These are phyloP conservation scores for Xylota segnis DNA, from an alignment of 2,888 invertebrate genomes.

Conservation along the genomic window DNA sequence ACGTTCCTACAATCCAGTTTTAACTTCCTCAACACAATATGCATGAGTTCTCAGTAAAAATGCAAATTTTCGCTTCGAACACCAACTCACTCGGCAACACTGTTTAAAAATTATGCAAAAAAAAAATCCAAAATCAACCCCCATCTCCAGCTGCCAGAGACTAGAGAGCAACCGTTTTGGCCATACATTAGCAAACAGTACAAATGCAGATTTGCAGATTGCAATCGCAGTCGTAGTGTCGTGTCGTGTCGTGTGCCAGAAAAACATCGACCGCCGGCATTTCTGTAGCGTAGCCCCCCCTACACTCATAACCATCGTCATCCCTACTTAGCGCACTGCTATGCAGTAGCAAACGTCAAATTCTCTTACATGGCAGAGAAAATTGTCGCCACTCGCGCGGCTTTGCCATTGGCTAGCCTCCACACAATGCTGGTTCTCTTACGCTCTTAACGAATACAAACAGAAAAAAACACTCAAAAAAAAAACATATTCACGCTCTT, in stretches of 20 bases:
- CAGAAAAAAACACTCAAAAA: constrained; percentile 53
- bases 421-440: constrained; percentile 32
- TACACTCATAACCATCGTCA: not conserved
- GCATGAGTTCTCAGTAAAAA: too few species aligned
- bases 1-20: too few species aligned
- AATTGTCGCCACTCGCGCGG: constrained; percentile 21
- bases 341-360: not conserved
- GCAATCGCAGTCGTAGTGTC: constrained; percentile 27
- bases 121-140: constrained; percentile 12
- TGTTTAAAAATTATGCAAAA: not conserved
- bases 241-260: constrained; percentile 43
- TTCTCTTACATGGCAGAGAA: constrained; percentile 47
- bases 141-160: not conserved
- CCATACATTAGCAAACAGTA: constrained; percentile 17
- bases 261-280: constrained; percentile 40
- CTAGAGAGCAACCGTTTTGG: constrained; percentile 5
- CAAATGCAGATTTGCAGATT: constrained; percentile 51
- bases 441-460: constrained; percentile 24
- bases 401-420: constrained; percentile 40
- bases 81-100: constrained; percentile 17
- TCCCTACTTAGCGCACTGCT: not conserved
- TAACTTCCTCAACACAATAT: too few species aligned
- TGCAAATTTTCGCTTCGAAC: too few species aligned
- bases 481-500: constrained; percentile 59
- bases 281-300: constrained; percentile 24